A percentile compares a stretch with the other conserved stretches of the same genome.
phyloP scores from a whole-genome alignment of 2,888 invertebrate species.

The Sabellastarte sp. region DNA sequence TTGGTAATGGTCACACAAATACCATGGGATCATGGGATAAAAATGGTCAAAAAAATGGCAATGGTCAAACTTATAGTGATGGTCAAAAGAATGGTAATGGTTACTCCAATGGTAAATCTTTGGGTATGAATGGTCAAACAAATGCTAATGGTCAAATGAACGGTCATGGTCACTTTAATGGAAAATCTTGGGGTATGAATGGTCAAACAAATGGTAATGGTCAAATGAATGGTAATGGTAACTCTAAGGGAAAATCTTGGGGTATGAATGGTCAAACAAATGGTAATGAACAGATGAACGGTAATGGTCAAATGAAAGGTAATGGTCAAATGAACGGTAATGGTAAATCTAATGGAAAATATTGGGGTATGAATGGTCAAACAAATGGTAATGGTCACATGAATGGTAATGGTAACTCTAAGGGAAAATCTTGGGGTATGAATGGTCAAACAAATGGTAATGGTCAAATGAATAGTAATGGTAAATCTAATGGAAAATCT shows the following conservation, averaged over 20 bases:
- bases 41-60: background rate
- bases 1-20: too few relatives aligned
- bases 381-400: background rate
- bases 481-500: too few relatives aligned
- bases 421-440: background rate
- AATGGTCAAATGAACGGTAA: background rate
- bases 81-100: background rate
- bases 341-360: background rate
- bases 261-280: too few relatives aligned
- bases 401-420: too few relatives aligned
- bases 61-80: too few relatives aligned
- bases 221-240: background rate
- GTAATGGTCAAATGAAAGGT: too few relatives aligned
- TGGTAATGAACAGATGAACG: background rate
- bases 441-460: background rate
- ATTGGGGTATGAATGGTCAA: background rate
- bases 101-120: background rate
- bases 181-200: background rate
- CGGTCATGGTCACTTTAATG: too few relatives aligned
- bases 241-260: too few relatives aligned
- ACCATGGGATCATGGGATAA: background rate
- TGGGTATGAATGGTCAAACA: background rate
- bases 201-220: background rate
- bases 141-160: constrained; percentile 1
- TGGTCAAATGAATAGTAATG: background rate